Percentiles rank a stretch among this genome's conserved stretches.
Evolutionary conservation across 2,113 vertebrate genomes (phyloP).

Genomic region (Vulpes vulpes): DNA sequence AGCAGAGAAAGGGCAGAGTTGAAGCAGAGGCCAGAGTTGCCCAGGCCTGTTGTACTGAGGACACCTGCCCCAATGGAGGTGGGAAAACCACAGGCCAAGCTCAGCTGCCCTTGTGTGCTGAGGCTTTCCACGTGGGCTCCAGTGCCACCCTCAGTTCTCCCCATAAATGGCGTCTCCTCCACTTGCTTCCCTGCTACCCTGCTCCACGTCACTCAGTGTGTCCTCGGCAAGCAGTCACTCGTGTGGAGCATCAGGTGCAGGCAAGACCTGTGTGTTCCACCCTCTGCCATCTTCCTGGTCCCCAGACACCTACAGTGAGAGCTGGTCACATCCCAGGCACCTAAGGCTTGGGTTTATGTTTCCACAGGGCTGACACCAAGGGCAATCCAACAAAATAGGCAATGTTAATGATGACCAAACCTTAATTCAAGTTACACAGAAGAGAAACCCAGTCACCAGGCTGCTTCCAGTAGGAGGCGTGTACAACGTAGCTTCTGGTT

Average conservation of each 20-base stretch:
- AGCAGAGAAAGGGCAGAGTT: neutral
- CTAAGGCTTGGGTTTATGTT: neutral
- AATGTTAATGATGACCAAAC: neutral
- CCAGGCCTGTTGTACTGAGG: neutral
- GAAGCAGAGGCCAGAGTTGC: too few relatives aligned
- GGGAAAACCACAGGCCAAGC: fast-evolving
- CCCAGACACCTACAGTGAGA: neutral
- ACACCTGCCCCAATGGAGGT: fast-evolving
- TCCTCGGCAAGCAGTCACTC: neutral
- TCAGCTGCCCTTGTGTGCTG: neutral
- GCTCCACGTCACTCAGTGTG: neutral
- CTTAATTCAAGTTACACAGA: neutral
- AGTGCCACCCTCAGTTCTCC: fast-evolving
- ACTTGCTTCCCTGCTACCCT: fast-evolving
- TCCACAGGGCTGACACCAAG: neutral
- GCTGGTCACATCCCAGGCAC: neutral
- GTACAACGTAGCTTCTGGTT: neutral
- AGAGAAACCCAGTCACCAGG: neutral
- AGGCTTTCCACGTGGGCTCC: neutral
- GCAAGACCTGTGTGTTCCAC: fast-evolving
- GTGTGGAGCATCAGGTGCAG: neutral
- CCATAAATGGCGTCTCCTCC: fast-evolving
- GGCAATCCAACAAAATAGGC: neutral
- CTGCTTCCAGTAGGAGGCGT: neutral
- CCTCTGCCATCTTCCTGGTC: fast-evolving